Conservation (phyloP, 2,113 vertebrate genomes). For the Desmodus rotundus region DNA sequence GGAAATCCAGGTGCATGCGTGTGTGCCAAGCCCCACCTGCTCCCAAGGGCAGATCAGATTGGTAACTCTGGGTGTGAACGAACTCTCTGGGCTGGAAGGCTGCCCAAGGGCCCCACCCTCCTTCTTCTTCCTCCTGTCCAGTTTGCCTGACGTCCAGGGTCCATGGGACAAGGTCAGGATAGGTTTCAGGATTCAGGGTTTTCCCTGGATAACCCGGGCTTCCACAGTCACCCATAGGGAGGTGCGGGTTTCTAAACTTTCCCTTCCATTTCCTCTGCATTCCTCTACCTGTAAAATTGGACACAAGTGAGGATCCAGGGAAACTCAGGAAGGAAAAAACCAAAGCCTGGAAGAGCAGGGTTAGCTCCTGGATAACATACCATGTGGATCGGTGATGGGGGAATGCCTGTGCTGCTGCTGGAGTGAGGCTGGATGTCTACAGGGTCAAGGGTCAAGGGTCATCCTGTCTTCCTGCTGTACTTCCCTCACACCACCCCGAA, state of each 20-base stretch:
- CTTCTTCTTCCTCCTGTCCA: background rate
- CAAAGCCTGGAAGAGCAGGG: background rate
- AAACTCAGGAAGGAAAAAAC: background rate
- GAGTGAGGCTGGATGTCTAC: background rate
- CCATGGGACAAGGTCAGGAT: background rate
- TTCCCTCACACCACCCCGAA: background rate
- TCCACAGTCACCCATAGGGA: background rate
- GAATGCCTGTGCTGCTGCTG: background rate
- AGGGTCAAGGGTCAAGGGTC: background rate
- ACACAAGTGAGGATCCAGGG: background rate
- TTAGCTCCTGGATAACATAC: background rate
- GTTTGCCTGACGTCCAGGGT: background rate
- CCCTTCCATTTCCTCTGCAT: background rate
- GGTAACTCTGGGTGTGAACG: background rate
- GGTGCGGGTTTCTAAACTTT: background rate
- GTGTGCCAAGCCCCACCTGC: background rate
- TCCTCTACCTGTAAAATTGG: background rate
- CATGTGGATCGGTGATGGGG: background rate
- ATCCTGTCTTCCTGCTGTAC: background rate
- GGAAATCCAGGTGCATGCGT: background rate
- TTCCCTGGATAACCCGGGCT: background rate
- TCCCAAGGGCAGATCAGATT: background rate
- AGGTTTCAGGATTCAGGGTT: background rate
- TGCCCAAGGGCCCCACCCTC: accelerated
- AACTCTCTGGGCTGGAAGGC: background rate